phyloP scores from a whole-genome alignment of 1,140 invertebrate genomes.

The Achatina immaculata region DNA sequence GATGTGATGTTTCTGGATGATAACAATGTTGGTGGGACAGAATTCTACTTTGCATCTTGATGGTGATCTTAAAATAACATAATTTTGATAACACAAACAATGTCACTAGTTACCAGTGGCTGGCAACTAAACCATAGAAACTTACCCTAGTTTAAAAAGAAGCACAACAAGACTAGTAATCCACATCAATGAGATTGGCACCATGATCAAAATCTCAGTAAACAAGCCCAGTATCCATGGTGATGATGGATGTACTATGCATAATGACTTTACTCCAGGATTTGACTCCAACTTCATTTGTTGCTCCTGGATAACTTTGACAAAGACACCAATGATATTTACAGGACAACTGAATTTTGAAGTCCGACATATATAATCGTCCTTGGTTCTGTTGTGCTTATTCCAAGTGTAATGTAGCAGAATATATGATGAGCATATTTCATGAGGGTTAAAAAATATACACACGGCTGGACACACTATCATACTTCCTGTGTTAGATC shows the following conservation, averaged over 20 bases:
- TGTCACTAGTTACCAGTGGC: too few relatives aligned
- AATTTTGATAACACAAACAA: too few relatives aligned
- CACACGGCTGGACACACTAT: background rate
- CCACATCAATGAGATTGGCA: background rate
- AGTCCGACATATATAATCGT: background rate
- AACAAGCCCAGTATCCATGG: background rate
- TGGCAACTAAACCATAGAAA: too few relatives aligned
- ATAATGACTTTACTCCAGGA: background rate
- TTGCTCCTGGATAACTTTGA: background rate
- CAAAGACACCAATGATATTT: background rate
- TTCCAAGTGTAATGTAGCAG: background rate
- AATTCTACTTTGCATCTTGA: too few relatives aligned
- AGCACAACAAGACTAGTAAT: background rate
- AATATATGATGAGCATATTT: background rate
- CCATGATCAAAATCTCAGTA: background rate
- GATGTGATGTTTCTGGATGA: too few relatives aligned
- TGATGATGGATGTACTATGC: background rate
- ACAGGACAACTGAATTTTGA: background rate
- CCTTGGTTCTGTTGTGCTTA: background rate
- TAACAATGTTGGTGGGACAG: too few relatives aligned
- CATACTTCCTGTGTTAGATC: background rate
- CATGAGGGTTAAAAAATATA: conserved; percentile 11
- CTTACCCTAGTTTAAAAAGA: background rate
- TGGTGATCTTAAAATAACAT: too few relatives aligned
- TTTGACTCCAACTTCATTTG: background rate